Conservation (phyloP, 2,113 vertebrate species). For the Sapayoa aenigma region DNA sequence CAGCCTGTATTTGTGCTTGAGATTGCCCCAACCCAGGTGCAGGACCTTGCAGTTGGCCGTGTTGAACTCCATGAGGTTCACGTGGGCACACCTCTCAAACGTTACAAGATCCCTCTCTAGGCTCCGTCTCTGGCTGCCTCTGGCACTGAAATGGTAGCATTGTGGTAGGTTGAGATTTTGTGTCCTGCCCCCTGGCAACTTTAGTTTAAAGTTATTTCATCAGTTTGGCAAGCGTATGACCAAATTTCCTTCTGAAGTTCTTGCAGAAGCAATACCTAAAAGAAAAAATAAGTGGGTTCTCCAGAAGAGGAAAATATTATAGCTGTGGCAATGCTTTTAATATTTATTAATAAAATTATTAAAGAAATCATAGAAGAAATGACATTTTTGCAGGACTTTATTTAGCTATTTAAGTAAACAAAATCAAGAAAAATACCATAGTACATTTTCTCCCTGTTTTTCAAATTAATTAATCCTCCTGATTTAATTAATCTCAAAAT, state of each 20-base stretch:
- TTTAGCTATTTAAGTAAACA: background rate
- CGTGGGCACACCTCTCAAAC: background rate
- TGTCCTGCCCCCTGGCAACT: no score
- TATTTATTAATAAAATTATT: background rate
- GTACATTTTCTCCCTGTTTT: background rate
- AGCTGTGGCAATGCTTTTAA: background rate
- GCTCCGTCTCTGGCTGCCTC: background rate
- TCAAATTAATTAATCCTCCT: background rate
- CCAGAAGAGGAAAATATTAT: background rate
- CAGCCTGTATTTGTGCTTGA: background rate
- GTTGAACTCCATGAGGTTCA: background rate
- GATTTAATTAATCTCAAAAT: background rate
- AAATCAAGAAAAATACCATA: background rate
- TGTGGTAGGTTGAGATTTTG: background rate
- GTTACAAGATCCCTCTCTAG: background rate
- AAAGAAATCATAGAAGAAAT: background rate
- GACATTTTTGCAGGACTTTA: background rate
- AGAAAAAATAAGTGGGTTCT: background rate
- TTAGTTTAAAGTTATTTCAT: background rate
- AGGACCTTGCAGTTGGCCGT: background rate
- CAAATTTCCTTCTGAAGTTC: background rate
- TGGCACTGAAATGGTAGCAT: background rate
- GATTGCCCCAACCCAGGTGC: background rate
- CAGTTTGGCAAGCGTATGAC: background rate
- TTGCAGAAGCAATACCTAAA: background rate